phyloP scores from a whole-genome alignment of 2,113 vertebrate species.

The Herpailurus yagouaroundi region DNA sequence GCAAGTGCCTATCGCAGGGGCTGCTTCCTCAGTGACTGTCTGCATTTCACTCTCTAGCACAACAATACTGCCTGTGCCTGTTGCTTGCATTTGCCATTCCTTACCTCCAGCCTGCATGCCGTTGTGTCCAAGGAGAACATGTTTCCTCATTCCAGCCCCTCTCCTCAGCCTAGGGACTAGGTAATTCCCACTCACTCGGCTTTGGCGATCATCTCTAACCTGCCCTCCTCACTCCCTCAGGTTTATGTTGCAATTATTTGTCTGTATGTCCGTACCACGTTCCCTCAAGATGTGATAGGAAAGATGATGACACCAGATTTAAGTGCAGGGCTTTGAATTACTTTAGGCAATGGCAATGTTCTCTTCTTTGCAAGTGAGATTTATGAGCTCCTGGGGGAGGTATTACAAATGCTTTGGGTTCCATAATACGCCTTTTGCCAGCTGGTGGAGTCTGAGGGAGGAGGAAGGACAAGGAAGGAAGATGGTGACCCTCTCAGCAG shows the following conservation, averaged over 20 bases:
- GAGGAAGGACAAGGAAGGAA: not conserved
- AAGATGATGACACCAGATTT: not conserved
- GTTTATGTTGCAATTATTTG: not conserved
- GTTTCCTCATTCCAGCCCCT: not conserved
- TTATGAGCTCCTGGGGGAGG: not conserved
- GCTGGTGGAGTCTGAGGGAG: not conserved
- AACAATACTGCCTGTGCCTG: not conserved
- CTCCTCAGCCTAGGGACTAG: not conserved
- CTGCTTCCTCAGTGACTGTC: not conserved
- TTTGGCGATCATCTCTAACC: not conserved
- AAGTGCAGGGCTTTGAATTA: not conserved
- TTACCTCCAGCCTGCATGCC: accelerated
- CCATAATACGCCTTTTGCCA: not conserved
- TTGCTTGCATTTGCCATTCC: not conserved
- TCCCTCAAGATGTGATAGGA: not conserved
- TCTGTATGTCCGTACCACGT: not conserved
- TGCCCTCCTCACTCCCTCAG: not conserved
- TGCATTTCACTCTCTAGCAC: accelerated
- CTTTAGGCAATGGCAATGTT: not conserved
- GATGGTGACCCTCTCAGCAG: not conserved
- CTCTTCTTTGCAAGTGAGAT: not conserved
- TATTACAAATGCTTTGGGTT: not conserved
- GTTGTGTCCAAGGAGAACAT: accelerated
- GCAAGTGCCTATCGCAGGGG: accelerated
- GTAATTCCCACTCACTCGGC: not conserved